Percentiles rank a stretch among this genome's conserved stretches.
Conservation (phyloP, 2,888 invertebrate genomes). For the Hypercompe scribonia region DNA sequence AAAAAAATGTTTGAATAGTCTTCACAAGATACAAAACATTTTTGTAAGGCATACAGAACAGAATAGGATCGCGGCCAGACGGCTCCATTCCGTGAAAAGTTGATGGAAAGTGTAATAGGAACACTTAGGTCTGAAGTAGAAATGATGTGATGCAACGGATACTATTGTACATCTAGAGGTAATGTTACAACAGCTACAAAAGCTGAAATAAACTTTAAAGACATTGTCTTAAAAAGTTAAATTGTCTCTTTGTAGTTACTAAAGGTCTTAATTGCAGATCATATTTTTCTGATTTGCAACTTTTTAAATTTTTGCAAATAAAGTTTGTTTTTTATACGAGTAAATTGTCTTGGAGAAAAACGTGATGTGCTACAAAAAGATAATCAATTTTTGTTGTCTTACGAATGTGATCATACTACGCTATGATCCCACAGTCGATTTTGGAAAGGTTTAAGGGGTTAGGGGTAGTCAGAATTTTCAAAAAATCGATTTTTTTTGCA, state of each 20-base stretch:
- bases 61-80: conserved; percentile 45
- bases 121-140: conserved; percentile 53
- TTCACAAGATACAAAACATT: background rate
- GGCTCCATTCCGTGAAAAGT: conserved; percentile 48
- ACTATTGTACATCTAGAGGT: conserved; percentile 39
- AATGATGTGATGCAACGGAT: conserved; percentile 54
- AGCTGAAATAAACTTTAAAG: background rate
- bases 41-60: conserved; percentile 12
- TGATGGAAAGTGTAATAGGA: conserved; percentile 61
- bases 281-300: background rate
- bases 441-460: no score
- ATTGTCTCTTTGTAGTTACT: background rate
- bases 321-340: background rate
- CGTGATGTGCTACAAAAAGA: no score
- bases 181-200: conserved; percentile 1
- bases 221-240: background rate
- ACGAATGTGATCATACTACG: no score
- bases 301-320: background rate
- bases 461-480: no score
- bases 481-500: no score
- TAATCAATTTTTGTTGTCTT: no score
- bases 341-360: background rate
- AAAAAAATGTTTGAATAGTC: background rate
- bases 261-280: background rate
- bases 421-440: no score